Conservation (phyloP, 2,888 invertebrate genomes). For the Ganaspis brasiliensis region DNA sequence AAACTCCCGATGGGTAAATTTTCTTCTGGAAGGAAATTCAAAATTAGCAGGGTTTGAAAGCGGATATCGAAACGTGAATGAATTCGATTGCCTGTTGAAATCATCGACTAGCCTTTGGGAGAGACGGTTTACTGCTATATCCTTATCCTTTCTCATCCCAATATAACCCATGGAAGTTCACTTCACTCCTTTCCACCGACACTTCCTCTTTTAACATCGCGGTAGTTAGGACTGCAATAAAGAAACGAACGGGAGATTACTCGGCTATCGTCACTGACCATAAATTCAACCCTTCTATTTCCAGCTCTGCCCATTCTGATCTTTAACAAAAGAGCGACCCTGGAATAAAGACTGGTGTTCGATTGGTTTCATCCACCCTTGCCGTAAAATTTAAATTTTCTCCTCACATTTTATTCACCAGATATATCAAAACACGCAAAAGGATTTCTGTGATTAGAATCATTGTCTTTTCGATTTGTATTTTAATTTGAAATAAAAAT, state of each 20-base stretch:
- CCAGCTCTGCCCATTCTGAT: conserved; percentile 35
- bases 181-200: conserved; percentile 29
- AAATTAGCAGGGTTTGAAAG: conserved; percentile 16
- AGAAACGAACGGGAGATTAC: conserved; percentile 37
- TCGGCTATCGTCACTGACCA: conserved; percentile 41
- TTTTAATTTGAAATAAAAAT: no score
- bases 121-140: conserved; percentile 17
- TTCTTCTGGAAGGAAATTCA: not conserved
- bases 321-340: conserved; percentile 25
- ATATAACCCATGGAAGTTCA: conserved; percentile 34
- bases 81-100: conserved; percentile 44
- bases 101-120: no score
- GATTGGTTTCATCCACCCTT: conserved; percentile 34
- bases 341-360: conserved; percentile 30
- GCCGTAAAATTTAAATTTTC: conserved; percentile 16
- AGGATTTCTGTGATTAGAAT: not conserved
- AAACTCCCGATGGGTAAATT: not conserved
- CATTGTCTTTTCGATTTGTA: not conserved
- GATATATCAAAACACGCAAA: not conserved
- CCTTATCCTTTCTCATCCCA: conserved; percentile 30
- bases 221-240: conserved; percentile 43
- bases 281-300: conserved; percentile 40
- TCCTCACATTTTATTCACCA: not conserved
- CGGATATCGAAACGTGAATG: conserved; percentile 42
- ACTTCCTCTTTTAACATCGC: conserved; percentile 30